phyloP scores from a whole-genome alignment of 2,113 vertebrate species.

The Scortum barcoo region DNA sequence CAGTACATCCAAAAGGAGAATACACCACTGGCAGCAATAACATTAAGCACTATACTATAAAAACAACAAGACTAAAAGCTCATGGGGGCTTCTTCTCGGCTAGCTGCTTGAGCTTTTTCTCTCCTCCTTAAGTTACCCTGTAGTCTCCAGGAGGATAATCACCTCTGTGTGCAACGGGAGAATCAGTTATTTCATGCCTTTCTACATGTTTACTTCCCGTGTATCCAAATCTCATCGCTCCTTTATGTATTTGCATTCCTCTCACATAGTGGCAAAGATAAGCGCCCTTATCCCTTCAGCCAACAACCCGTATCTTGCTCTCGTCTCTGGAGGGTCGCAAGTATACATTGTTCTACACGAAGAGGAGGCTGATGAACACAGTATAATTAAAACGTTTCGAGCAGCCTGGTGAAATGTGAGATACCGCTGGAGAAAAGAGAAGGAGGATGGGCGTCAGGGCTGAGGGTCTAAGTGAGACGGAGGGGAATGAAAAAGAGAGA shows the following conservation, averaged over 20 bases:
- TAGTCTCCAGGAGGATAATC: slow-evolving; percentile 71
- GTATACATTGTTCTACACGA: slow-evolving; percentile 70
- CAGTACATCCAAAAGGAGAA: slow-evolving; percentile 44
- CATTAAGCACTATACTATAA: slow-evolving; percentile 35
- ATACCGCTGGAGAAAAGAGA: slow-evolving; percentile 62
- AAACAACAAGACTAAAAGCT: slow-evolving; percentile 40
- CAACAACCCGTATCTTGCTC: slow-evolving; percentile 65
- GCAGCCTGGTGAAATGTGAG: slow-evolving; percentile 73
- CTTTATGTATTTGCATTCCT: slow-evolving; percentile 61
- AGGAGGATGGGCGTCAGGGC: slow-evolving; percentile 16
- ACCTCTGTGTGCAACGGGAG: slow-evolving; percentile 56
- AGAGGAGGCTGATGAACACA: slow-evolving; percentile 72
- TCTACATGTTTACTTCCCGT: slow-evolving; percentile 54
- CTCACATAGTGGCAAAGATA: slow-evolving; percentile 69
- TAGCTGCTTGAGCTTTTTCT: slow-evolving; percentile 38
- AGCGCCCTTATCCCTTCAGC: slow-evolving; percentile 65
- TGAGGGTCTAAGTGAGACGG: slow-evolving; percentile 58
- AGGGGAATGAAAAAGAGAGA: slow-evolving; percentile 40
- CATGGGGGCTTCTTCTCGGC: slow-evolving; percentile 42
- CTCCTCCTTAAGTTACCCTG: slow-evolving; percentile 61
- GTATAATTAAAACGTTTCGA: slow-evolving; percentile 81
- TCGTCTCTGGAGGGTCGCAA: slow-evolving; percentile 61
- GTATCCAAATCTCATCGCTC: slow-evolving; percentile 67
- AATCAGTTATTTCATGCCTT: slow-evolving; percentile 46
- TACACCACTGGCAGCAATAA: slow-evolving; percentile 44